Percentiles rank a stretch among this genome's conserved stretches.
Conservation (phyloP, 1,140 invertebrate genomes). For the Charaxes varanes region DNA sequence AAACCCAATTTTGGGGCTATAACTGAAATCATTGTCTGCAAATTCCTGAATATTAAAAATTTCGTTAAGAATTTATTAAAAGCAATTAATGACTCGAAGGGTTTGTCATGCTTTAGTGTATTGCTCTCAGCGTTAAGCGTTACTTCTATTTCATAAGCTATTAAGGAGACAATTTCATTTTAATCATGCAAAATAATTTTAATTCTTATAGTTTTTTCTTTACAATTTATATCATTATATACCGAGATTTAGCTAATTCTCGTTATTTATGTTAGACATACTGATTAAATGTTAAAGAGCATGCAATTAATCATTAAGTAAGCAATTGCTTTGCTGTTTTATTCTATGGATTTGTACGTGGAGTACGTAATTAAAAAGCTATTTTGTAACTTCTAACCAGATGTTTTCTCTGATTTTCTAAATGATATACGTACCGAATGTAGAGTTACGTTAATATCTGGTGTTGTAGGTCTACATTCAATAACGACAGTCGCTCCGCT, state of each 20-base stretch:
- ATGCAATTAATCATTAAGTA: slow-evolving; percentile 34
- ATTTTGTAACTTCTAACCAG: too few relatives aligned
- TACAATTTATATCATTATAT: slow-evolving; percentile 23
- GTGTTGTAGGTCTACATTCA: slow-evolving; percentile 81
- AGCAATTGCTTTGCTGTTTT: slow-evolving; percentile 27
- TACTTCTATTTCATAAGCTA: slow-evolving; percentile 32
- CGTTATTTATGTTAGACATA: too few relatives aligned
- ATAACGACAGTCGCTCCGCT: slow-evolving; percentile 70
- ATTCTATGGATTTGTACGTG: too few relatives aligned
- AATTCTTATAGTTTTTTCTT: not conserved
- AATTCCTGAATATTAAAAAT: slow-evolving; percentile 57
- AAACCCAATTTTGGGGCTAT: slow-evolving; percentile 77
- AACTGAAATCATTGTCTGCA: slow-evolving; percentile 44
- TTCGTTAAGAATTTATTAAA: slow-evolving; percentile 44
- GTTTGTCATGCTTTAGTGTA: slow-evolving; percentile 44
- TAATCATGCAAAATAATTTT: slow-evolving; percentile 10
- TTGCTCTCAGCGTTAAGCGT: slow-evolving; percentile 48
- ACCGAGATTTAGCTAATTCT: too few relatives aligned
- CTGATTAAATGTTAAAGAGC: slow-evolving; percentile 18
- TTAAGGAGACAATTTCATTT: slow-evolving; percentile 32
- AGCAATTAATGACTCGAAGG: slow-evolving; percentile 29
- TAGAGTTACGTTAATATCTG: slow-evolving; percentile 76
- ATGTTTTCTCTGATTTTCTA: not conserved
- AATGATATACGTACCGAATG: slow-evolving; percentile 53
- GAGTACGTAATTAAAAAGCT: too few relatives aligned